Percentiles rank a stretch among this genome's conserved stretches.
Evolutionary conservation across 1,140 invertebrate genomes (phyloP).

Genomic region (Myzus persicae): DNA sequence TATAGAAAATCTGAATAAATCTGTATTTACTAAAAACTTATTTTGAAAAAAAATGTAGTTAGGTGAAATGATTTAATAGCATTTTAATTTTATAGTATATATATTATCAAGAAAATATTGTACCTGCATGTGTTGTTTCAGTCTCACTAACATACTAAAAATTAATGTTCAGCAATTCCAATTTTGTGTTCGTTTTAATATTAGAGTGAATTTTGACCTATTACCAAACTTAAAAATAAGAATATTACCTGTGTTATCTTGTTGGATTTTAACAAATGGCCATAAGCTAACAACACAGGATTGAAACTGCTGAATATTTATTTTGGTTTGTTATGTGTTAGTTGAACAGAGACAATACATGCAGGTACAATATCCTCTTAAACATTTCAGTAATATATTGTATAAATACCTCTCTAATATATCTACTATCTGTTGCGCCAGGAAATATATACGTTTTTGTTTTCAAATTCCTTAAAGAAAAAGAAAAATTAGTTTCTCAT

Average conservation of each 20-base stretch:
- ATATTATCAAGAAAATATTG: no score
- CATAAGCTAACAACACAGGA: neutral
- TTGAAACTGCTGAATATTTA: neutral
- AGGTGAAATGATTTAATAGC: neutral
- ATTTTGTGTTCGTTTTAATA: neutral
- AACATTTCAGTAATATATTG: neutral
- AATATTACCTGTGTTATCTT: neutral
- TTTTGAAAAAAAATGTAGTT: neutral
- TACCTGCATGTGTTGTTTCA: neutral
- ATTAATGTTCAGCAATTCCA: neutral
- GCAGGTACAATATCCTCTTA: neutral
- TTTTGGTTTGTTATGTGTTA: neutral
- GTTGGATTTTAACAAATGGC: neutral
- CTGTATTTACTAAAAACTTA: neutral
- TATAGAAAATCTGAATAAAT: neutral
- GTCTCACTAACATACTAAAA: neutral
- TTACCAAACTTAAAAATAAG: neutral
- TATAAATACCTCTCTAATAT: slow-evolving; percentile 69
- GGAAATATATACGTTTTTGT: slow-evolving; percentile 77
- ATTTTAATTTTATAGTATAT: neutral
- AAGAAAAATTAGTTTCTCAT: slow-evolving; percentile 27
- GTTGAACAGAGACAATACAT: neutral
- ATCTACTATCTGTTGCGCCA: slow-evolving; percentile 81
- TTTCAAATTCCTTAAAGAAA: slow-evolving; percentile 66
- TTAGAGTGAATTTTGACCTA: neutral